Evolutionary conservation across 2,888 invertebrate species (phyloP), one percentile per base, ranked within the genome.

Genomic region (Lasioglossum leucozonium): DNA sequence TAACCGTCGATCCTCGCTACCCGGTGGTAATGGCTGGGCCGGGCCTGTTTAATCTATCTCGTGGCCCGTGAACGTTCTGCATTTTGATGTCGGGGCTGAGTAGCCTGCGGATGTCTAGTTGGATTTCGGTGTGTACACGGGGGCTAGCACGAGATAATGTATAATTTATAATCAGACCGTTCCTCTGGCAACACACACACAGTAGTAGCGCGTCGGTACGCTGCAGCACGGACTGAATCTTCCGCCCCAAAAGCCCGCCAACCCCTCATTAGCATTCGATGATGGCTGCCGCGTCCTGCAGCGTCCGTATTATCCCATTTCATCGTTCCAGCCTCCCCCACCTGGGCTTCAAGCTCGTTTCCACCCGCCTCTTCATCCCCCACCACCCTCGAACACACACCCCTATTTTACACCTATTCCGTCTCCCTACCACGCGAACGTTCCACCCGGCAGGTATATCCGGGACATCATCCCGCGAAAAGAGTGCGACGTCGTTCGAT

Each of bases 191-290:
- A 89, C 87, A 86, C 51, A 51, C 51, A 51, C 51, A 51, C 51
- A 51, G 51, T 10, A 4, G 8, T 10, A 51, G 51, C 51, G 51
- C 51, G 51, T 22, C 51, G 51, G 86, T 87, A 87, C 88, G 88
- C 87, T 88, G 82, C 87, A 88, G 89, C 88, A 90, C 87, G 87
- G 88, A 85, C 91, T 89, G 91, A 91, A 92, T 92, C 92, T 93
- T 92, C 92, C 92, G 91, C 91, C 92, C 92, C 92, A 85, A 92
- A 91, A 91, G 90, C 91, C 72, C 90, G 92, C 93, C 93, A 93
- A 94, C 94, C 94, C 94, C 95, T 94, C 95, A 95, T 95, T 95
- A 95, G 95, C 95, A 95, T 94, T 95, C 95, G 94, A 94, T 94
- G 94, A 95, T 95, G 95, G 94, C 94, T 94, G 95, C 94, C 93